A percentile compares a stretch with the other conserved stretches of the same genome.
Conservation (phyloP, 2,888 invertebrate species). For the Scaptomyza caliginosa region DNA sequence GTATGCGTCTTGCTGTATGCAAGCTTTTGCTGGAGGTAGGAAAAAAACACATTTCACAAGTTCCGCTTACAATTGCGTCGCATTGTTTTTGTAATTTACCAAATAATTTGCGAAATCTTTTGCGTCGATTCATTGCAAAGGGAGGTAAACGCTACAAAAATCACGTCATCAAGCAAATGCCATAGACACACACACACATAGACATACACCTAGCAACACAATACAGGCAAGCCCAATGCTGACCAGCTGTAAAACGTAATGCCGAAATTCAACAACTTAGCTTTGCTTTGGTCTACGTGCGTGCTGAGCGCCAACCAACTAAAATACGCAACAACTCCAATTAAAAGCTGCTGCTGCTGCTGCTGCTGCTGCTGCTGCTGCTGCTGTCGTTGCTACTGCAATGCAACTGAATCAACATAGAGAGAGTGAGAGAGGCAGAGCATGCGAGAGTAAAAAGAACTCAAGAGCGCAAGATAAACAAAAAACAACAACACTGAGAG, state of each 20-base stretch:
- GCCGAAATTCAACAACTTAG: conserved; percentile 13
- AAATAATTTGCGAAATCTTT: conserved; percentile 66
- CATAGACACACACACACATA: conserved; percentile 19
- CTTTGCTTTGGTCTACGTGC: conserved; percentile 53
- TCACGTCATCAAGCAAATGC: conserved; percentile 58
- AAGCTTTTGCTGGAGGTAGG: conserved; percentile 21
- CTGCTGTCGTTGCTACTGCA: conserved; percentile 17
- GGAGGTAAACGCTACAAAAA: conserved; percentile 35
- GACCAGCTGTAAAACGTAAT: conserved; percentile 22
- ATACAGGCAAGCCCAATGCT: neutral
- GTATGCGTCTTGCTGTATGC: conserved; percentile 10
- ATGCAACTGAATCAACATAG: conserved; percentile 15
- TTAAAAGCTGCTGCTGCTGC: conserved; percentile 21
- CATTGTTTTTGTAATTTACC: conserved; percentile 45
- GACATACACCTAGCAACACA: conserved; percentile 27
- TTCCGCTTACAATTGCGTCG: conserved; percentile 55
- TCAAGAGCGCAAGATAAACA: conserved; percentile 5
- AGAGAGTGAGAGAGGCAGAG: neutral
- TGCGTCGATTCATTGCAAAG: conserved; percentile 15
- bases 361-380: conserved; percentile 4
- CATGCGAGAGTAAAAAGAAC: conserved; percentile 12
- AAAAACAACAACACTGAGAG: conserved; percentile 7
- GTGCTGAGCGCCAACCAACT: conserved; percentile 21
- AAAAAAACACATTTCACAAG: conserved; percentile 58
- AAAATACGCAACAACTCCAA: conserved; percentile 16